Percentiles rank a stretch among this genome's conserved stretches.
Conservation (phyloP, 2,797 vertebrate species). For the Girardinus metallicus region DNA sequence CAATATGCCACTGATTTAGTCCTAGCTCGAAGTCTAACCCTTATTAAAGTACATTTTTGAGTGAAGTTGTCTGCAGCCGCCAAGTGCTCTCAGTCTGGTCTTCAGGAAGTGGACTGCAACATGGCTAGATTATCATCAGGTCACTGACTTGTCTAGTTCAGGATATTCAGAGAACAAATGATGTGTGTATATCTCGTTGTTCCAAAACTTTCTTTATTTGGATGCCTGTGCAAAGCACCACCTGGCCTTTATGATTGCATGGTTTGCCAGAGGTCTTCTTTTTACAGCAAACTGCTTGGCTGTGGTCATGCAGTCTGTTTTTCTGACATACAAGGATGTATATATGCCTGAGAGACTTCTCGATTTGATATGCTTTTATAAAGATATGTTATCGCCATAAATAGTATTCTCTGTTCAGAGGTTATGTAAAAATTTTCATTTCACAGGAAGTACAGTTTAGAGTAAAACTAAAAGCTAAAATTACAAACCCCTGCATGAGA, state of each 20-base stretch:
- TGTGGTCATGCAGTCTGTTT: slow-evolving; percentile 7
- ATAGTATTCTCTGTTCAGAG: neutral
- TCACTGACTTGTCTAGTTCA: slow-evolving; percentile 12
- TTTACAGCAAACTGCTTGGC: neutral
- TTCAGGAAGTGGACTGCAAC: neutral
- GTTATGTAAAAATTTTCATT: neutral
- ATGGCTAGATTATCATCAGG: slow-evolving; percentile 8
- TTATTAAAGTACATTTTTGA: neutral
- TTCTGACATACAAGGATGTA: neutral
- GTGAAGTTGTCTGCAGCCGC: neutral
- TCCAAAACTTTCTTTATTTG: slow-evolving; percentile 7
- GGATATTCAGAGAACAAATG: slow-evolving; percentile 1
- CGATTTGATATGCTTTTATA: neutral
- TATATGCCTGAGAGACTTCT: slow-evolving; percentile 10
- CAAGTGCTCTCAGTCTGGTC: slow-evolving; percentile 1
- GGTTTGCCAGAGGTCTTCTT: neutral
- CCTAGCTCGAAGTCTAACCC: neutral
- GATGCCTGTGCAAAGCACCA: neutral
- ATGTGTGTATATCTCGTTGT: neutral
- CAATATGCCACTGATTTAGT: neutral
- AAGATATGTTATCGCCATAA: neutral
- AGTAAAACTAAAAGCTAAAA: slow-evolving; percentile 1
- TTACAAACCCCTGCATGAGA: neutral
- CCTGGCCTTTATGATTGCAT: slow-evolving; percentile 17
- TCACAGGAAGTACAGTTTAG: neutral